phyloP scores from a whole-genome alignment of 2,888 invertebrate genomes.

The Mycogona germanica region DNA sequence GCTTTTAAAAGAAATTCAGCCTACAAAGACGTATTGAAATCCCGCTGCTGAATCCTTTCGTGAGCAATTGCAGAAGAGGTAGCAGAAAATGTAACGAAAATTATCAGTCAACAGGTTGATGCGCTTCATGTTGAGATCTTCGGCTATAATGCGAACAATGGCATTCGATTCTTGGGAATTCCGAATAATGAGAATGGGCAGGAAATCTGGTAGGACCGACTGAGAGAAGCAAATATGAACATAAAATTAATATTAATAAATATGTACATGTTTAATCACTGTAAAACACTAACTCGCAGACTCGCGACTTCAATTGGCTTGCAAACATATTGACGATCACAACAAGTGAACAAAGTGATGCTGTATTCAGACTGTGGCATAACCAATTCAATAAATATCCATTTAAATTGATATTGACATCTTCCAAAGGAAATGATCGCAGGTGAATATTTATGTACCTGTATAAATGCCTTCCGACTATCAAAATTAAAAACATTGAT shows the following conservation, averaged over 20 bases:
- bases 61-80: conserved; percentile 31
- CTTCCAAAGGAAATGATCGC: no score
- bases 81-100: conserved; percentile 34
- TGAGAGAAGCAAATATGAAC: conserved; percentile 22
- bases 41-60: conserved; percentile 29
- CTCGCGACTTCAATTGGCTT: no score
- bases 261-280: no score
- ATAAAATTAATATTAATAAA: conserved; percentile 17
- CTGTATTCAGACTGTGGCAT: no score
- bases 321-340: no score
- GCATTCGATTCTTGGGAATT: conserved; percentile 29
- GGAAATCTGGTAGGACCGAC: conserved; percentile 30
- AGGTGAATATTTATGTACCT: no score
- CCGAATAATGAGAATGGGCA: conserved; percentile 32
- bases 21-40: conserved; percentile 31
- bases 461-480: conserved; percentile 29
- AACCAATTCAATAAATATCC: no score
- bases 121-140: conserved; percentile 23
- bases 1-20: neutral
- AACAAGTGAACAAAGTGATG: no score
- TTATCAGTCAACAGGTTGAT: conserved; percentile 31
- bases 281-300: no score
- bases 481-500: conserved; percentile 30
- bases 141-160: conserved; percentile 30
- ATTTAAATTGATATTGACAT: no score